Evolutionary conservation across 2,888 invertebrate species (phyloP), one percentile per base, ranked within the genome.

Genomic region (Apotomis capreana): DNA sequence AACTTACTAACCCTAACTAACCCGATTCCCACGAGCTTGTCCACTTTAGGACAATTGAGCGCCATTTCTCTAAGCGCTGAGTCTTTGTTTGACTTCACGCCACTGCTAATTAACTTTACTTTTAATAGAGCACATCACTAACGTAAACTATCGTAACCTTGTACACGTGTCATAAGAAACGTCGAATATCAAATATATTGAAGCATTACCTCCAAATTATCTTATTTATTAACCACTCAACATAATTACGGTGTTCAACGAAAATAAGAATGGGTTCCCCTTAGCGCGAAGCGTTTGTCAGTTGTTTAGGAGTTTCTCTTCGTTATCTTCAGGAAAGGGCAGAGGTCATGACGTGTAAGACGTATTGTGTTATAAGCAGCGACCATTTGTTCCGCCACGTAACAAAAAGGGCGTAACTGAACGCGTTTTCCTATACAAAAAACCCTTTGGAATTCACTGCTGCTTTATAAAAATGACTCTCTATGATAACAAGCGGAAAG

Each of bases 251-350:
- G 46, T 13, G 49, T 51, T 64, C 36, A 63, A 58, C 58, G 13
- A 54, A 68, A 61, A 58, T 63, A 69, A 59, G 36, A 67, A 62
- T 52, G 58, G 51, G 15, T 58, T 49, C 49, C 58, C 58, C 58
- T 68, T 57, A 72, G 71, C 52, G 62, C 26, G 58, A 63, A 63
- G 62, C 62, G 68, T 68, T 68, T 68, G 62, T 72, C 58, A 44
- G 72, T 72, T 72, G 63, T 74, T 69, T 65, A 36, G 68, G 60
- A 72, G 71, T 75, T 76, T 77, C 74, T 76, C 74, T 74, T 72
- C 71, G 71, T 67, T 67, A 74, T 67, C 75, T 69, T 54, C 40
- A 5, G 58, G 57, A 79, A 83, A 83, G 81, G 83, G 77, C 83
- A 80, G 74, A 80, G 84, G 82, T 83, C 80, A 70, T 36, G 61